A percentile compares a stretch with the other conserved stretches of the same genome.
phyloP scores from a whole-genome alignment of 2,113 vertebrate genomes.

The Pholis gunnellus region DNA sequence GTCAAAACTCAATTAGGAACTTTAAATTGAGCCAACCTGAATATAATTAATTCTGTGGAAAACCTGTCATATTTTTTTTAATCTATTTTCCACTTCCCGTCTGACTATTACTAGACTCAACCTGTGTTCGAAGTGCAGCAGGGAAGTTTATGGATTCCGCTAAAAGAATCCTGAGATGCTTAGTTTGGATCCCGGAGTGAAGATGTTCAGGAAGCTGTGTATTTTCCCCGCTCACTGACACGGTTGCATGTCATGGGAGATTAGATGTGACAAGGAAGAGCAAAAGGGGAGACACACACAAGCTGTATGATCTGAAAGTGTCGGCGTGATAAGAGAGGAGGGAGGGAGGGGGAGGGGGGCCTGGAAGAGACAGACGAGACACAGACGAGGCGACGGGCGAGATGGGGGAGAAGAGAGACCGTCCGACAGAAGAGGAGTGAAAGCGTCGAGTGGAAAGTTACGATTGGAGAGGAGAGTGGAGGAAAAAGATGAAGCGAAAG shows the following conservation, averaged over 20 bases:
- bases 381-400: conserved; percentile 28
- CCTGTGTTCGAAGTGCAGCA: too few relatives aligned
- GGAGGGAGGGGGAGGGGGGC: conserved; percentile 7
- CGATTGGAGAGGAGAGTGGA: conserved; percentile 5
- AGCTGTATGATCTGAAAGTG: conserved; percentile 55
- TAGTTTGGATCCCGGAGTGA: conserved; percentile 30
- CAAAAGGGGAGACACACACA: conserved; percentile 45
- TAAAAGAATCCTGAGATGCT: background rate
- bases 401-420: background rate
- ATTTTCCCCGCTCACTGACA: conserved; percentile 25
- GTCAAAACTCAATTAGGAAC: too few relatives aligned
- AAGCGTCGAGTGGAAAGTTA: conserved; percentile 26
- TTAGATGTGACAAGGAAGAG: conserved; percentile 58
- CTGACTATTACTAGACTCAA: too few relatives aligned
- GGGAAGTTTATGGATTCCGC: too few relatives aligned
- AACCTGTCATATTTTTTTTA: too few relatives aligned
- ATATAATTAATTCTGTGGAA: too few relatives aligned
- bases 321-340: conserved; percentile 42
- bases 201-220: conserved; percentile 33
- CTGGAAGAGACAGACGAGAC: conserved; percentile 25
- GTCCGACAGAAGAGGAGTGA: conserved; percentile 1
- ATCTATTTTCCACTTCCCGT: too few relatives aligned
- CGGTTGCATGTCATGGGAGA: conserved; percentile 41
- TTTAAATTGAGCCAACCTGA: too few relatives aligned
- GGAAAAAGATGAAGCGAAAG: conserved; percentile 14